These are phyloP conservation scores for Agrotis segetum DNA, from an alignment of 2,888 invertebrate genomes.

Conservation along the genomic window DNA sequence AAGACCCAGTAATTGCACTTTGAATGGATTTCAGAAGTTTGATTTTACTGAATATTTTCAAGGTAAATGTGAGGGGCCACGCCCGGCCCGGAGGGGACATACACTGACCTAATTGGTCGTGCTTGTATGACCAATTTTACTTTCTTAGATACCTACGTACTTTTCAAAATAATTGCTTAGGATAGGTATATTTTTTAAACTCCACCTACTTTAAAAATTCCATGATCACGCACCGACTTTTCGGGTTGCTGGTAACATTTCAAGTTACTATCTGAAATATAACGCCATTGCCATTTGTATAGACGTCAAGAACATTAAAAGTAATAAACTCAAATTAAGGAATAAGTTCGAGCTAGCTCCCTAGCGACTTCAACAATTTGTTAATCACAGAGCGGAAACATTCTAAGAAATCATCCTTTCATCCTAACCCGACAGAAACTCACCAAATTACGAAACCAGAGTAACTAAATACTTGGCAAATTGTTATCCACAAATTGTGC, in stretches of 20 bases:
- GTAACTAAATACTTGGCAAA: slow-evolving; percentile 48
- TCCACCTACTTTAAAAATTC: too few species aligned
- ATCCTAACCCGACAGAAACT: slow-evolving; percentile 12
- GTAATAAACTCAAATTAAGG: background rate
- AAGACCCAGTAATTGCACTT: background rate
- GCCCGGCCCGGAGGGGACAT: too few species aligned
- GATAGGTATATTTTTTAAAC: too few species aligned
- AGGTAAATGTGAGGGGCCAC: too few species aligned
- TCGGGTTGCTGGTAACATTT: background rate
- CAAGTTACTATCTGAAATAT: background rate
- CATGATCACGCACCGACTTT: background rate
- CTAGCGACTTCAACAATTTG: background rate
- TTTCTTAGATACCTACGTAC: too few species aligned
- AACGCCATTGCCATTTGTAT: background rate
- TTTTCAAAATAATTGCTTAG: too few species aligned
- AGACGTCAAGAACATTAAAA: background rate
- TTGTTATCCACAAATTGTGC: slow-evolving; percentile 40
- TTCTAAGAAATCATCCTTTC: slow-evolving; percentile 25
- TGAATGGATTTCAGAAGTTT: background rate
- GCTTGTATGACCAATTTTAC: too few species aligned
- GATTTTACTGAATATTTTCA: background rate
- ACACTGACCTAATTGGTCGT: too few species aligned
- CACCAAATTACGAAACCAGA: slow-evolving; percentile 20
- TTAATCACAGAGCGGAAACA: slow-evolving; percentile 1
- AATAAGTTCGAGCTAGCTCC: slow-evolving; percentile 1